Conservation (phyloP, 1,140 invertebrate genomes). For the Calephelis virginiensis region DNA sequence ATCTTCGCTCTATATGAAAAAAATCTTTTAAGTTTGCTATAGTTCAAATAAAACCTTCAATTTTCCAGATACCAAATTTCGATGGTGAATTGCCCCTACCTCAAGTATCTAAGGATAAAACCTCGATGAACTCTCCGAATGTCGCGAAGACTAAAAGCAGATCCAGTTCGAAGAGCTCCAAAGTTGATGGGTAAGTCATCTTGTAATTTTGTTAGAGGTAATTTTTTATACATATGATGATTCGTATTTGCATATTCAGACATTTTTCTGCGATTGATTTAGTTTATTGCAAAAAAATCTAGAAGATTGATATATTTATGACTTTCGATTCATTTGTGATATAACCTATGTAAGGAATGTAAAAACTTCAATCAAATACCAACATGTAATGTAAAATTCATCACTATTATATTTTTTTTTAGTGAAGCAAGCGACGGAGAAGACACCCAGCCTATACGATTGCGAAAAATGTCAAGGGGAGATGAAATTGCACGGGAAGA, state of each 20-base stretch:
- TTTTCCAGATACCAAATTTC: conserved; percentile 31
- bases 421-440: conserved; percentile 60
- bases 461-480: conserved; percentile 45
- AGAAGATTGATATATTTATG: no score
- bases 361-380: no score
- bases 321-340: no score
- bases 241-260: no score
- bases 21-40: no score
- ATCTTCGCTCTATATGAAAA: no score
- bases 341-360: no score
- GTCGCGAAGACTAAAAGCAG: conserved; percentile 46
- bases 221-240: no score
- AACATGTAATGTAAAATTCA: no score
- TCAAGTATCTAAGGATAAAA: conserved; percentile 42
- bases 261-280: no score
- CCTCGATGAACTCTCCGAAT: conserved; percentile 31
- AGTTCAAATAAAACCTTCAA: no score
- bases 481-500: conserved; percentile 47
- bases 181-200: conserved; percentile 47
- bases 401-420: conserved; percentile 25
- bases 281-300: no score
- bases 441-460: conserved; percentile 26
- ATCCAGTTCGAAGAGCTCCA: conserved; percentile 55
- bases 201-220: not conserved
- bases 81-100: conserved; percentile 26